These are phyloP conservation scores for Amphiprion ocellaris DNA, from an alignment of 2,113 vertebrate species.

Conservation along the genomic window DNA sequence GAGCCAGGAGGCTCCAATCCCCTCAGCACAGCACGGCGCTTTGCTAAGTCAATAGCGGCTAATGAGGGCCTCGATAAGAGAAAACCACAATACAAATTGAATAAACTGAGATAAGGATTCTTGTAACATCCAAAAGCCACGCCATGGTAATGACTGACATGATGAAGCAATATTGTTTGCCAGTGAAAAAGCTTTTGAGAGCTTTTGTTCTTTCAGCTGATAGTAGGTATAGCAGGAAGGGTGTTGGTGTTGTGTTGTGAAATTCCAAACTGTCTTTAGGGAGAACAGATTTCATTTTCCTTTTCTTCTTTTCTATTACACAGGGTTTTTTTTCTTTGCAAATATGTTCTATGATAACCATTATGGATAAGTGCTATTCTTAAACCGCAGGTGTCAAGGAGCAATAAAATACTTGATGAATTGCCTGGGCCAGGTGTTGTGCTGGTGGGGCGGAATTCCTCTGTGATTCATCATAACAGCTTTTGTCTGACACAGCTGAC, in stretches of 20 bases:
- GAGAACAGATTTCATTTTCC: slow-evolving; percentile 34
- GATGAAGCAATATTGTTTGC: slow-evolving; percentile 68
- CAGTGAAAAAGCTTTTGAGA: slow-evolving; percentile 51
- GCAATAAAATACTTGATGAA: slow-evolving; percentile 81
- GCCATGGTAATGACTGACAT: slow-evolving; percentile 53
- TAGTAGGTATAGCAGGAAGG: slow-evolving; percentile 51
- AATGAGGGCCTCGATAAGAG: slow-evolving; percentile 64
- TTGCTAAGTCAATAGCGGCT: slow-evolving; percentile 76
- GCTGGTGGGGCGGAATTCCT: slow-evolving; percentile 87
- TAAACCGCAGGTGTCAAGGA: slow-evolving; percentile 76
- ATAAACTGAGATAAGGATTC: slow-evolving; percentile 72
- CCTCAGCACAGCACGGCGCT: slow-evolving; percentile 51
- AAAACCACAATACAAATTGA: slow-evolving; percentile 68
- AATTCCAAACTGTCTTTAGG: slow-evolving; percentile 54
- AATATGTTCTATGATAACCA: slow-evolving; percentile 69
- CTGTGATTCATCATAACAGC: slow-evolving; percentile 89
- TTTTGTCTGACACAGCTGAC: slow-evolving; percentile 91
- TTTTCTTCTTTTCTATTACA: slow-evolving; percentile 36
- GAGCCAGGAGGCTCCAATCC: slow-evolving; percentile 39
- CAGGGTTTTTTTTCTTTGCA: slow-evolving; percentile 31
- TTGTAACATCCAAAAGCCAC: slow-evolving; percentile 55
- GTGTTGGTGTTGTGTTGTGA: slow-evolving; percentile 35
- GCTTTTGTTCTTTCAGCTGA: slow-evolving; percentile 58
- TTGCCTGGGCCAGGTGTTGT: slow-evolving; percentile 89
- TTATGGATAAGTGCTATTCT: slow-evolving; percentile 73